These are phyloP conservation scores for Ceyx melanurus DNA, from an alignment of 2,113 vertebrate species.

Conservation along the genomic window DNA sequence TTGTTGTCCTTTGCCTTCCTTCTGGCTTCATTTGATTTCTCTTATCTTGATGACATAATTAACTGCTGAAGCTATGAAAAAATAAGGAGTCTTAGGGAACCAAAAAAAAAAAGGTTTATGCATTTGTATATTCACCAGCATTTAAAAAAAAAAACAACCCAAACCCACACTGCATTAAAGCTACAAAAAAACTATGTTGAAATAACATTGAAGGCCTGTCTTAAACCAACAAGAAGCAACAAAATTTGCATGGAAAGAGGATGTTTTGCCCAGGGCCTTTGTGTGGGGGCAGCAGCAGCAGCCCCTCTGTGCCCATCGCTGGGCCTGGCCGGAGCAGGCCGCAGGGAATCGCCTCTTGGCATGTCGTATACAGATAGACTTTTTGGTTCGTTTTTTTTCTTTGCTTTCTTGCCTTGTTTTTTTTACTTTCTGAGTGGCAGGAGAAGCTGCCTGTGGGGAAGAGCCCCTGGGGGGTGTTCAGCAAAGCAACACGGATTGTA, in stretches of 20 bases:
- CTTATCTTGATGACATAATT: conserved; percentile 97
- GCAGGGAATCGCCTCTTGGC: rapidly evolving
- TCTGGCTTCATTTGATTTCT: conserved; percentile 91
- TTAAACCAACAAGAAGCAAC: not conserved
- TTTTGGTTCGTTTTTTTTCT: not conserved
- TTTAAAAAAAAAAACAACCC: not conserved
- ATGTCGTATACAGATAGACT: not conserved
- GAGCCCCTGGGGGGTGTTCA: not conserved
- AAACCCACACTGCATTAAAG: not conserved
- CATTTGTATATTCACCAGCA: conserved; percentile 72
- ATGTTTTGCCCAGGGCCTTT: not conserved
- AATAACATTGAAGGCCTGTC: not conserved
- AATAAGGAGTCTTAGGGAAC: conserved; percentile 79
- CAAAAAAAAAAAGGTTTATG: conserved; percentile 67
- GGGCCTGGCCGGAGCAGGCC: not conserved
- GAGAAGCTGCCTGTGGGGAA: not conserved
- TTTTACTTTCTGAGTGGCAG: not conserved
- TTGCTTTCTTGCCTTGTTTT: not conserved
- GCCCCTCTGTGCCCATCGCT: rapidly evolving
- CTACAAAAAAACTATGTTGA: conserved; percentile 21
- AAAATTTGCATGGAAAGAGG: not conserved
- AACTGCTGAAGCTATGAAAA: conserved; percentile 87
- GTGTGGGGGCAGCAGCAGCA: not conserved
- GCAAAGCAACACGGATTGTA: not conserved
- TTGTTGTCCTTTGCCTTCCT: conserved; percentile 96